Evolutionary conservation across 2,888 invertebrate species (phyloP).

Genomic region (Bombyx huttoni): DNA sequence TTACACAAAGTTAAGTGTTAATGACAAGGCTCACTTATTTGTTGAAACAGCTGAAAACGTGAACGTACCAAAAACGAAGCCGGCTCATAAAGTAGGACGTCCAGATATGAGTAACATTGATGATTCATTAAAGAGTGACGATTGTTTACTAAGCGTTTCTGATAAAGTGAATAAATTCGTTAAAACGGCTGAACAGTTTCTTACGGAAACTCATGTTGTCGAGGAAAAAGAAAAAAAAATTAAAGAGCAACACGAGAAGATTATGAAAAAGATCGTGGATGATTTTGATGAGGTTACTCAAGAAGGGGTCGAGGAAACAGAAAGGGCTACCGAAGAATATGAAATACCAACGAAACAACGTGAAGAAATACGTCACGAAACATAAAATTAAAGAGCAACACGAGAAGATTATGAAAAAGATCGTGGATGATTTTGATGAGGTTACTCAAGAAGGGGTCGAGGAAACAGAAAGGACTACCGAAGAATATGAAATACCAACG

Average conservation of each 20-base stretch:
- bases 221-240: constrained; percentile 51
- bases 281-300: constrained; percentile 26
- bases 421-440: constrained; percentile 34
- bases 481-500: constrained; percentile 7
- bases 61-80: constrained; percentile 48
- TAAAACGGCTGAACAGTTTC: constrained; percentile 72
- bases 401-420: constrained; percentile 52
- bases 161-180: constrained; percentile 78
- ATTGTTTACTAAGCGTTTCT: constrained; percentile 75
- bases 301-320: constrained; percentile 11
- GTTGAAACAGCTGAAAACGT: constrained; percentile 74
- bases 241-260: constrained; percentile 59
- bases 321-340: constrained; percentile 7
- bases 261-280: constrained; percentile 44
- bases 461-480: constrained; percentile 9
- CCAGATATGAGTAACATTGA: constrained; percentile 71
- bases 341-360: constrained; percentile 9
- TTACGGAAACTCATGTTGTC: constrained; percentile 36
- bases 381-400: constrained; percentile 57
- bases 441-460: constrained; percentile 16
- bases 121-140: constrained; percentile 70
- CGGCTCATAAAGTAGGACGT: constrained; percentile 47
- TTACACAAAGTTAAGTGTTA: constrained; percentile 72
- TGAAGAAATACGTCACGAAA: constrained; percentile 9
- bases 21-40: constrained; percentile 77